A percentile compares a stretch with the other conserved stretches of the same genome.
Evolutionary conservation across 2,888 invertebrate species (phyloP).

Genomic region (Tenodera sinensis): DNA sequence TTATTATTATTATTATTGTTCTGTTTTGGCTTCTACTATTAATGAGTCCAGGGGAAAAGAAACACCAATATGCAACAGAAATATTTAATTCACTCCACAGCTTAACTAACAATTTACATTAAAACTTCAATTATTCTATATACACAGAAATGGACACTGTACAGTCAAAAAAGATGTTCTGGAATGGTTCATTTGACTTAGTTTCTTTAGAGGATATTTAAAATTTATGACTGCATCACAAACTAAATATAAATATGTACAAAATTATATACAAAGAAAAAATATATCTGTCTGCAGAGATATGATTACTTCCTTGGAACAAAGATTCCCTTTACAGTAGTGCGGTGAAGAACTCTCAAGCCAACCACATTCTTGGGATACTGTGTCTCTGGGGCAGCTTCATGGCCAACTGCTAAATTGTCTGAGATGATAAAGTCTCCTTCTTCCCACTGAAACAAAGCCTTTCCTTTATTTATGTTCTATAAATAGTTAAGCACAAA

Average conservation of each 20-base stretch:
- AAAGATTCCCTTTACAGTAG: constrained; percentile 36
- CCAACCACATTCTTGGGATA: constrained; percentile 36
- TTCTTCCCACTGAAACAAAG: constrained; percentile 36
- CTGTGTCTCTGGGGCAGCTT: constrained; percentile 38
- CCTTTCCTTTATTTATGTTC: too few relatives aligned
- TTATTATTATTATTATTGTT: too few relatives aligned
- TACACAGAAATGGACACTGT: too few relatives aligned
- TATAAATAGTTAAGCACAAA: too few relatives aligned
- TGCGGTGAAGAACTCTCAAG: constrained; percentile 38
- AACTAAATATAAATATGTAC: not conserved
- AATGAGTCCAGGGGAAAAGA: too few relatives aligned
- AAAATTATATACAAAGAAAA: not conserved
- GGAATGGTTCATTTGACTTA: not conserved
- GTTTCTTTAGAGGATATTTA: not conserved
- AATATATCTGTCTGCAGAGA: not conserved
- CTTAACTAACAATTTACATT: too few relatives aligned
- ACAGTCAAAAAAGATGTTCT: not conserved
- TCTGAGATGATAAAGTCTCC: constrained; percentile 40
- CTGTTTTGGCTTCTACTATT: too few relatives aligned
- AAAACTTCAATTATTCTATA: too few relatives aligned
- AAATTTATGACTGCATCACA: not conserved
- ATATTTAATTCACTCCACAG: too few relatives aligned
- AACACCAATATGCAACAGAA: too few relatives aligned
- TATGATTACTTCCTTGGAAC: not conserved
- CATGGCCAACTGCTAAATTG: constrained; percentile 39